These are phyloP conservation scores for Camponotus floridanus DNA, from an alignment of 1,140 invertebrate genomes.

Conservation along the genomic window DNA sequence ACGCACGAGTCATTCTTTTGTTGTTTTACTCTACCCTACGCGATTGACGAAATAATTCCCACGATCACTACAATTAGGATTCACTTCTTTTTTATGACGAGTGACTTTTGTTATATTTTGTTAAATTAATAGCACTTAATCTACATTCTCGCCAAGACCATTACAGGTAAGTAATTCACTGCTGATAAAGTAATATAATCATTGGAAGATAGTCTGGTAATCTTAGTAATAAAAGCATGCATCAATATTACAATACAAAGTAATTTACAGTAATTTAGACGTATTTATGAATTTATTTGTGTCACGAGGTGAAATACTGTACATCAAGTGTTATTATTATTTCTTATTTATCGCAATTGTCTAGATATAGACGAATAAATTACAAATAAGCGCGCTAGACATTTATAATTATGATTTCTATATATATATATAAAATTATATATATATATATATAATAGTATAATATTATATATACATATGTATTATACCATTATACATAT, in stretches of 20 bases:
- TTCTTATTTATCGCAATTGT: conserved; percentile 72
- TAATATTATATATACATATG: too few species aligned
- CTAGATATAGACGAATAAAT: conserved; percentile 80
- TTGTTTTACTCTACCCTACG: conserved; percentile 33
- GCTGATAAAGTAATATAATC: not conserved
- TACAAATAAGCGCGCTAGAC: conserved; percentile 63
- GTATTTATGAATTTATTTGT: conserved; percentile 81
- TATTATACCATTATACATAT: conserved; percentile 1
- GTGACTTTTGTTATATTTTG: not conserved
- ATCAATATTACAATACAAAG: not conserved
- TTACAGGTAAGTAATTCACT: conserved; percentile 18
- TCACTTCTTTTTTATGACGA: not conserved
- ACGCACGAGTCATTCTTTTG: conserved; percentile 37
- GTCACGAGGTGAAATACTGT: conserved; percentile 84
- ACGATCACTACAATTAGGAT: not conserved
- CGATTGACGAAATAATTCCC: not conserved
- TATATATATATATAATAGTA: conserved; percentile 30
- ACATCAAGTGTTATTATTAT: conserved; percentile 72
- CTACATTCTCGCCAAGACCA: not conserved
- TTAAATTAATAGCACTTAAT: not conserved
- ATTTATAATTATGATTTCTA: conserved; percentile 62
- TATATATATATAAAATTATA: conserved; percentile 47
- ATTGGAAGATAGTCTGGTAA: not conserved
- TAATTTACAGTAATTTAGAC: not conserved
- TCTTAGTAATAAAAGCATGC: not conserved